These are phyloP conservation scores for Pseudomugil gertrudae DNA, from an alignment of 2,797 vertebrate species.

Conservation along the genomic window DNA sequence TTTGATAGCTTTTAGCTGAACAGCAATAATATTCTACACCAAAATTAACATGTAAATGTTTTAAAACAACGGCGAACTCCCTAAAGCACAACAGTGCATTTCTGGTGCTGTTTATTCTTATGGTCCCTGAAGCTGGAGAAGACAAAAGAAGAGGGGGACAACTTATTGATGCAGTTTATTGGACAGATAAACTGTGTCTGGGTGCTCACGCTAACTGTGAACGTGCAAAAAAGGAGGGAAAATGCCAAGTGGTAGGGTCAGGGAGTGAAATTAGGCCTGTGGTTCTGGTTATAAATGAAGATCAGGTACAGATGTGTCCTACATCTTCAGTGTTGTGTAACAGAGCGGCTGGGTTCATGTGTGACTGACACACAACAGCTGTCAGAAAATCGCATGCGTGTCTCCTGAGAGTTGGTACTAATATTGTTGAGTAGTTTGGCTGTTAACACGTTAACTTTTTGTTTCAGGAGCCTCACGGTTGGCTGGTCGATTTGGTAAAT, in stretches of 20 bases:
- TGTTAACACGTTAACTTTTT: slow-evolving; percentile 32
- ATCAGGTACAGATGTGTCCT: slow-evolving; percentile 28
- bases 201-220: neutral
- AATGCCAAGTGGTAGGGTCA: neutral
- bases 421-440: slow-evolving; percentile 22
- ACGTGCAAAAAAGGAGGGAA: neutral
- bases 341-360: slow-evolving; percentile 33
- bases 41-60: too few relatives aligned
- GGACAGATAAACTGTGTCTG: neutral
- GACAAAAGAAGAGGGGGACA: neutral
- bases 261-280: slow-evolving; percentile 8
- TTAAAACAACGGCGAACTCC: too few relatives aligned
- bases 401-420: slow-evolving; percentile 1
- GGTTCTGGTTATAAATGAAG: slow-evolving; percentile 32
- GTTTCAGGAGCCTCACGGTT: slow-evolving; percentile 96
- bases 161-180: neutral
- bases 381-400: slow-evolving; percentile 22
- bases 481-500: slow-evolving; percentile 98
- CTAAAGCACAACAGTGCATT: too few relatives aligned
- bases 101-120: too few relatives aligned
- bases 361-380: slow-evolving; percentile 68
- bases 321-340: slow-evolving; percentile 41
- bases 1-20: too few relatives aligned
- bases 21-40: too few relatives aligned
- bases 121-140: neutral